phyloP scores from a whole-genome alignment of 2,113 vertebrate genomes.

The Taurulus bubalis region DNA sequence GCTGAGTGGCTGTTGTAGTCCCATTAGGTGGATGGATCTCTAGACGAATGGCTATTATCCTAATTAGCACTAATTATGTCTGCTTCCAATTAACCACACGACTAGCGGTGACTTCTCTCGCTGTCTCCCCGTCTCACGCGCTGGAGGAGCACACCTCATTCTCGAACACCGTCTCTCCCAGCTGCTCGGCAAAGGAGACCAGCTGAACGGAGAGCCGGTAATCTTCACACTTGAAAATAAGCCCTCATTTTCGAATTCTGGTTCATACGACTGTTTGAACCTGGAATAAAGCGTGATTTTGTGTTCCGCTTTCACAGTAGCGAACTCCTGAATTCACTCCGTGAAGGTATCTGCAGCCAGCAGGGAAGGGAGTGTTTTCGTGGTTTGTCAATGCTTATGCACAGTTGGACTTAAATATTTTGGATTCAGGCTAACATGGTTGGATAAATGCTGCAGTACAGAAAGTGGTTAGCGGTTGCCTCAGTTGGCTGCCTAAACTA shows the following conservation, averaged over 20 bases:
- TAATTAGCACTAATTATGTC: conserved; percentile 80
- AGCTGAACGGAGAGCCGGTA: conserved; percentile 10
- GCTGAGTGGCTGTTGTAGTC: conserved; percentile 55
- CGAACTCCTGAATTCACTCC: neutral
- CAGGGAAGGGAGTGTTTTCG: neutral
- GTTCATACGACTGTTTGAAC: conserved; percentile 16
- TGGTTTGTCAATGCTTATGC: neutral
- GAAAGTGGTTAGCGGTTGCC: neutral
- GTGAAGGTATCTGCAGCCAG: too few relatives aligned
- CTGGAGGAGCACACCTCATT: conserved; percentile 35
- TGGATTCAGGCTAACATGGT: too few relatives aligned
- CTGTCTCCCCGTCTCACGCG: conserved; percentile 28
- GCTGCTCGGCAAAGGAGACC: conserved; percentile 17
- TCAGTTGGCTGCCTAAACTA: neutral
- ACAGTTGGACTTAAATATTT: neutral
- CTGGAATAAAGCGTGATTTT: conserved; percentile 26
- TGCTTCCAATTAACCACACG: conserved; percentile 73
- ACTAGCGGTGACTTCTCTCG: conserved; percentile 58
- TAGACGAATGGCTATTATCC: conserved; percentile 77
- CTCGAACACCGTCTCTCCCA: conserved; percentile 15
- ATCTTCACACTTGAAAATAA: conserved; percentile 45
- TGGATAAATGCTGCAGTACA: neutral
- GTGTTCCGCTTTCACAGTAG: neutral
- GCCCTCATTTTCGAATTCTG: conserved; percentile 37
- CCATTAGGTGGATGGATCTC: conserved; percentile 78